phyloP scores from a whole-genome alignment of 1,140 invertebrate genomes.

The Aphis craccivora region DNA sequence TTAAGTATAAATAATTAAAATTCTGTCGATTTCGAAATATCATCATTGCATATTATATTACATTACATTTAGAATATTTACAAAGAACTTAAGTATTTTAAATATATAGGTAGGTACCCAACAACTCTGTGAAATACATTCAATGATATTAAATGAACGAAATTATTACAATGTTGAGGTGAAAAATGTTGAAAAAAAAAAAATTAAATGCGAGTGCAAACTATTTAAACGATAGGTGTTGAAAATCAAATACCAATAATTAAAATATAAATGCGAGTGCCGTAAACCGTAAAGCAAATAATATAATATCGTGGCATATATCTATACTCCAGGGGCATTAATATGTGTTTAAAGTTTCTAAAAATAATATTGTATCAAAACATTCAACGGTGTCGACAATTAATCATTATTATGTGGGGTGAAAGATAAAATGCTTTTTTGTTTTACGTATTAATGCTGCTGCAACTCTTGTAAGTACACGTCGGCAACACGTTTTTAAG shows the following conservation, averaged over 20 bases:
- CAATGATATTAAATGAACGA: too few relatives aligned
- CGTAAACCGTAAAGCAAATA: background rate
- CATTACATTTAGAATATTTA: background rate
- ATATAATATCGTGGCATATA: background rate
- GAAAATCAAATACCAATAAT: background rate
- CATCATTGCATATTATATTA: background rate
- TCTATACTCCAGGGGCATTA: background rate
- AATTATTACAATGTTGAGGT: too few relatives aligned
- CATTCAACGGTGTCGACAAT: background rate
- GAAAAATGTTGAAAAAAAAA: too few relatives aligned
- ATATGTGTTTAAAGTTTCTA: background rate
- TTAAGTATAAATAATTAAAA: background rate
- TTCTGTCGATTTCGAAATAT: background rate
- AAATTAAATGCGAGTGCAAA: background rate
- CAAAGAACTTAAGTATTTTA: background rate
- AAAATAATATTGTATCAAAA: background rate
- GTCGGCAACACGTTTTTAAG: background rate
- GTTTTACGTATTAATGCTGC: background rate
- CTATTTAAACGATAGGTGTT: background rate
- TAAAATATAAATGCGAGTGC: background rate
- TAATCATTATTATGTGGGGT: background rate
- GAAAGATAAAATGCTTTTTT: background rate
- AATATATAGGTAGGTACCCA: fast-evolving
- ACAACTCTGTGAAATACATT: background rate
- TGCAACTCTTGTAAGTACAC: background rate